Base-by-base conservation (phyloP, 2,797 vertebrate genomes). In the Pelochelys cantorii region DNA sequence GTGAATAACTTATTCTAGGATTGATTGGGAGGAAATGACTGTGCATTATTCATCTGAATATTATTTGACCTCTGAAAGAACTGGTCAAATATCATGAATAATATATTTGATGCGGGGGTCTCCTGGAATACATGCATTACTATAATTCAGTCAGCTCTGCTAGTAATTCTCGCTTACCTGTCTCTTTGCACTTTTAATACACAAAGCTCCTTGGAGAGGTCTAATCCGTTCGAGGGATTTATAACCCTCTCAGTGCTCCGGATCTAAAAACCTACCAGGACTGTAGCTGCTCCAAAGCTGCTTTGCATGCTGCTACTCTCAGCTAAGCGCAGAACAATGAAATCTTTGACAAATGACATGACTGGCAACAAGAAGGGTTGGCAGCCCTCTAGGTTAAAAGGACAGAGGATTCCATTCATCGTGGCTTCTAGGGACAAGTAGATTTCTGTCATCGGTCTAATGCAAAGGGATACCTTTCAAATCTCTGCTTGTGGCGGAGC, bases 331-430 rank as follows among this genome's bases (percentile, higher is more conserved):
- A 37, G 68, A 80, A 22, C 68, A 31, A 77, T 77, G 90, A 92
- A 88, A 77, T 87, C 57, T 57, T 59, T 79, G 94, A 93, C 95
- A 92, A 81, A 92, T 87, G 86, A 75, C 89, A 65, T 29, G 71
- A 77, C 92, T 95, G 92, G 86, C 93, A 94, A 83, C 92, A 84
- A 86, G 62, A 71, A 42, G 37, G 42, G 90, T 55, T 57, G 68
- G 89, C 89, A 86, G 86, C 86, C 90, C 89, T 52, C 86, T 87
- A 88, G 93, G 87, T 52, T 89, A 80, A 75, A 79, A 84, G 94
- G 85, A 93, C 90, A 75, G 87, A 93, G 83, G 80, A 55, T 85
- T 57, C 42, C 0, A 0, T 81, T 29, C 3, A 17, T 5, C 77
- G 79, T 88, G 86, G 77, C 89, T 95, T 65, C 79, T 86, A 83